Evolutionary conservation across 2,888 invertebrate species (phyloP), one percentile per base, ranked within the genome.

Genomic region (Dasypogon diadema): DNA sequence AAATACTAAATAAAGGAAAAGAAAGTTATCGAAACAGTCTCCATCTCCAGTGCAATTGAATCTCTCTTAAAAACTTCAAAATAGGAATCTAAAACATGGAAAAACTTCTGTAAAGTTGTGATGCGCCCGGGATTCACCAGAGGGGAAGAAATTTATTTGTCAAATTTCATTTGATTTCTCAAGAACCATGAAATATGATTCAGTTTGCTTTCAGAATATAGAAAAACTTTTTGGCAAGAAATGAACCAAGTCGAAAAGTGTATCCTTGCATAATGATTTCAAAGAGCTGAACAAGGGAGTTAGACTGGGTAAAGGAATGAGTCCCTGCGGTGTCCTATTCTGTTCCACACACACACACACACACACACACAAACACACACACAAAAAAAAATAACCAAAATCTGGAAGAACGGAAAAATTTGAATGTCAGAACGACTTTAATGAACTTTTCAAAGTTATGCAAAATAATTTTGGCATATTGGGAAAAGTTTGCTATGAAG

Each of bases 251-350:
- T 68, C 65, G 48, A 68, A 68, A 68, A 68, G 65, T 68, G 48
- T 68, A 46, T 75, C 58, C 63, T 76, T 72, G 76, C 72, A 76
- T 72, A 76, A 76, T 73, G 76, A 76, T 73, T 60, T 22, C 73
- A 58, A 46, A 76, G 37, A 54, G 60, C 42, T 14, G 65, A 68
- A 48, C 48, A 68, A 46, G 65, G 63, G 21, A 8, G 4, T 68
- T 4, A 18, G 4, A 34, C n/a, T 26, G 14, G 30, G 14, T 14
- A 68, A 21, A 37, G 42, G 22, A 42, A 16, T 48, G 48, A 24
- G 65, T 46, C 22, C 24, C 46, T n/a, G n/a, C 24, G 14, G 65
- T 10, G 46, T 5, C 5, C n/a, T n/a, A 14, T 22, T 65, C 37
- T 65, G 8, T n/a, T n/a, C 8, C 42, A 12, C 12, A 3, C n/a